Evolutionary conservation across 1,140 invertebrate species (phyloP).

Genomic region (Bombus fervidus): DNA sequence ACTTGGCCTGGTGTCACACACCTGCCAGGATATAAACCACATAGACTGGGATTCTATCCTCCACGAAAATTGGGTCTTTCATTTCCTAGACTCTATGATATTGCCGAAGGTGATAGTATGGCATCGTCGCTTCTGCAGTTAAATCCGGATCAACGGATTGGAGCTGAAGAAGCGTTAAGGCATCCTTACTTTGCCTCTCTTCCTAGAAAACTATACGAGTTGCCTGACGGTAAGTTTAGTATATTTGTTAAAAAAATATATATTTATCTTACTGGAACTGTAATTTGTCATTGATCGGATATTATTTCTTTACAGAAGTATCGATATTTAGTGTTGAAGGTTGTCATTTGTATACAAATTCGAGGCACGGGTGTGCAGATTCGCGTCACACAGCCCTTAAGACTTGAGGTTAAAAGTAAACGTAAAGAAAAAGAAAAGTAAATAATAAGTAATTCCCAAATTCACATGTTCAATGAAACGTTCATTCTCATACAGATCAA

Average conservation of each 20-base stretch:
- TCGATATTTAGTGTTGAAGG: conserved; percentile 97
- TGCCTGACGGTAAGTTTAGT: conserved; percentile 91
- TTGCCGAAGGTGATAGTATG: conserved; percentile 93
- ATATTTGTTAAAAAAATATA: not conserved
- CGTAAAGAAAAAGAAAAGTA: conserved; percentile 52
- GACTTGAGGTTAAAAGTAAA: conserved; percentile 71
- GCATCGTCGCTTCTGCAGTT: conserved; percentile 93
- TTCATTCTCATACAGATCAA: conserved; percentile 61
- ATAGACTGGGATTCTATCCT: conserved; percentile 90
- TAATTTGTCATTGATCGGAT: conserved; percentile 40
- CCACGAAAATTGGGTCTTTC: conserved; percentile 91
- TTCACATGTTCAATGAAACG: conserved; percentile 60
- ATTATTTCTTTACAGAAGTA: conserved; percentile 89
- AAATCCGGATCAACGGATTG: conserved; percentile 93
- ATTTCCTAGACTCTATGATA: conserved; percentile 94
- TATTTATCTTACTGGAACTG: not conserved
- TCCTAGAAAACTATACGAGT: conserved; percentile 93
- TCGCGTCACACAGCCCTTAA: conserved; percentile 71
- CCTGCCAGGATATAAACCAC: conserved; percentile 92
- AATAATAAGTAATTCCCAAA: conserved; percentile 66
- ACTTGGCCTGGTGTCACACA: conserved; percentile 94
- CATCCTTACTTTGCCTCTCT: conserved; percentile 96
- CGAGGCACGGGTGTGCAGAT: conserved; percentile 72
- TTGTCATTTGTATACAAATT: conserved; percentile 77
- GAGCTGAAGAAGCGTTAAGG: conserved; percentile 92